A percentile compares a stretch with the other conserved stretches of the same genome.
Conservation (phyloP, 2,888 invertebrate genomes). For the Euzetes globulus region DNA sequence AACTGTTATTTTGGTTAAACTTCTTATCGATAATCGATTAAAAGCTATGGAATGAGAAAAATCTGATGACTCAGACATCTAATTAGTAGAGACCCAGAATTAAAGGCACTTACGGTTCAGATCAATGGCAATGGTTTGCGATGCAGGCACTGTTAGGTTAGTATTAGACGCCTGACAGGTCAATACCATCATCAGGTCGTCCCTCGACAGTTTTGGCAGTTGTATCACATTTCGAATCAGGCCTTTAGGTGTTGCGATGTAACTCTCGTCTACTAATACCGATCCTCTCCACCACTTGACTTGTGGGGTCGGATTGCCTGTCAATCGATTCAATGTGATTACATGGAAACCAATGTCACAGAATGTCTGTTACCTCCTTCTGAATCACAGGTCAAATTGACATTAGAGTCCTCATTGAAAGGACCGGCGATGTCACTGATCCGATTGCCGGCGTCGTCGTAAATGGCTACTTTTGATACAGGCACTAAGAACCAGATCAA, state of each 20-base stretch:
- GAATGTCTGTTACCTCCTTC: too few relatives aligned
- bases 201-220: slow-evolving; percentile 36
- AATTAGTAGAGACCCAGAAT: too few relatives aligned
- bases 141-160: slow-evolving; percentile 39
- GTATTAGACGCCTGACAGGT: slow-evolving; percentile 42
- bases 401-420: slow-evolving; percentile 22
- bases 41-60: too few relatives aligned
- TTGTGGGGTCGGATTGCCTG: slow-evolving; percentile 39
- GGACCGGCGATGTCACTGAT: slow-evolving; percentile 26
- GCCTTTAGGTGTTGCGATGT: slow-evolving; percentile 39
- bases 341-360: too few relatives aligned
- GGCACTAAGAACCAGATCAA: slow-evolving; percentile 12
- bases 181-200: slow-evolving; percentile 39
- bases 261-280: slow-evolving; percentile 40
- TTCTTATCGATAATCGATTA: too few relatives aligned
- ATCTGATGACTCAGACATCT: too few relatives aligned
- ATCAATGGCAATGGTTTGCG: slow-evolving; percentile 39
- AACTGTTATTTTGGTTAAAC: not conserved
- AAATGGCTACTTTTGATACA: slow-evolving; percentile 25
- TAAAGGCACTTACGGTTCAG: slow-evolving; percentile 40
- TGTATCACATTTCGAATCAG: slow-evolving; percentile 39
- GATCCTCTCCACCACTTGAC: slow-evolving; percentile 38
- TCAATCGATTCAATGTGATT: too few relatives aligned
- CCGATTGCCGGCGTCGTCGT: slow-evolving; percentile 16
- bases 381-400: slow-evolving; percentile 19